phyloP scores from a whole-genome alignment of 2,797 vertebrate species.

The Falco peregrinus region DNA sequence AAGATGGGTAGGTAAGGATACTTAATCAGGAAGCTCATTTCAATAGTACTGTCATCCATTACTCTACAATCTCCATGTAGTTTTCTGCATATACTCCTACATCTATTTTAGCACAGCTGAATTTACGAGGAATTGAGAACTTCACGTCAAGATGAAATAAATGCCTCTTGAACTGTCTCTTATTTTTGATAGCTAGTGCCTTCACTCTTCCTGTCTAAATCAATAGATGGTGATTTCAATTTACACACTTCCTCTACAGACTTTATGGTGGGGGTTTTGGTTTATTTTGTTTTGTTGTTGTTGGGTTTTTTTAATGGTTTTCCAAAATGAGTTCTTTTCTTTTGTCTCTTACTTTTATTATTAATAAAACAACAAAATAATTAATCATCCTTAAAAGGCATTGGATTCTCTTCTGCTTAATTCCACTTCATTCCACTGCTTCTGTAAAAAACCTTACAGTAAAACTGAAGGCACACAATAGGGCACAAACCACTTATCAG shows the following conservation, averaged over 20 bases:
- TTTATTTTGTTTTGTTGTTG: fast-evolving
- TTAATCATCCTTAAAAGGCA: neutral
- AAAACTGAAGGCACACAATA: neutral
- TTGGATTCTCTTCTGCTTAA: neutral
- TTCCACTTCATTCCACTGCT: neutral
- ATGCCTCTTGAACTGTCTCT: neutral
- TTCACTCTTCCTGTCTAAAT: neutral
- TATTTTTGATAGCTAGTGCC: neutral
- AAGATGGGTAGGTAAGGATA: neutral
- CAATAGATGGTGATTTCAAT: neutral
- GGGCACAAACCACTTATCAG: neutral
- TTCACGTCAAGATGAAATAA: neutral
- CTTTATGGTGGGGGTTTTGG: neutral
- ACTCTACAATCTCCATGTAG: neutral
- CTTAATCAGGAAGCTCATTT: neutral
- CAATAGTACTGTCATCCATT: neutral
- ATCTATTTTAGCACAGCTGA: neutral
- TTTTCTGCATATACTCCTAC: neutral
- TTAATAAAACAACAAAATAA: neutral
- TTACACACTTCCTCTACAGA: neutral
- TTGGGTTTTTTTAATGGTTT: neutral
- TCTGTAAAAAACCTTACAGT: neutral
- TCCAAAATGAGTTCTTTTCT: neutral
- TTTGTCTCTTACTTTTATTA: neutral
- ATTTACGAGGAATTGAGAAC: neutral